Base-by-base conservation (phyloP, 2,888 invertebrate genomes). In the Creontiades dilutus region DNA sequence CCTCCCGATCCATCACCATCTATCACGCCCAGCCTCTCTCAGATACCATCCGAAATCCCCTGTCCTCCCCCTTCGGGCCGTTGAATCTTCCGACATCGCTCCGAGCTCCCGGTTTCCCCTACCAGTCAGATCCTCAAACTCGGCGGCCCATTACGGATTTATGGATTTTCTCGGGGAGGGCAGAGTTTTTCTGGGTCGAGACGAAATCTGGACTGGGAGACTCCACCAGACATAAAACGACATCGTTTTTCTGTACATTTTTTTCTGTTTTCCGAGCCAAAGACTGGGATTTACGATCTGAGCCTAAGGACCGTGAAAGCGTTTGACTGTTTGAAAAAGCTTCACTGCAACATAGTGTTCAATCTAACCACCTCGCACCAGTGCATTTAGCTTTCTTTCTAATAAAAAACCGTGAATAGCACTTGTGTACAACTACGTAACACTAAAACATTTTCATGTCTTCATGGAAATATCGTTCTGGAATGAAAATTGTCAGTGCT, bases 1-100 rank as follows among this genome's bases (percentile, higher is more conserved):
- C 9, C 23, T 12, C 23, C 23, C 68, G 23, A 68, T 68, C 68
- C 68, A 23, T 68, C 68, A 68, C 68, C 68, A 68, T 68, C 68
- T 68, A 68, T 68, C 68, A 68, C 19, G 68, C 68, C 23, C 68
- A 68, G 68, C 68, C 68, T 23, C 68, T 68, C 68, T 23, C 68
- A 23, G 68, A 68, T 68, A 68, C 11, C 68, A 68, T 68, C 52
- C 52, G 13, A 16, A 52, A 52, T 52, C 68, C 68, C 7, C 68
- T 23, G 68, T 23, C 19, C 68, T 23, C 37, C 23, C 7, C 9
- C 19, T 5, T 11, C 68, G 0, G n/a, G n/a, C 68, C 11, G 23
- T 23, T 23, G 13, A 23, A 68, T 68, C 68, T 68, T 68, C 68
- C 5, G 68, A 19, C 68, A 23, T 68, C 68, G 23, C 68, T 5